Evolutionary conservation across 2,113 vertebrate species (phyloP), one percentile per base, ranked within the genome.

Genomic region (Microtus pennsylvanicus): DNA sequence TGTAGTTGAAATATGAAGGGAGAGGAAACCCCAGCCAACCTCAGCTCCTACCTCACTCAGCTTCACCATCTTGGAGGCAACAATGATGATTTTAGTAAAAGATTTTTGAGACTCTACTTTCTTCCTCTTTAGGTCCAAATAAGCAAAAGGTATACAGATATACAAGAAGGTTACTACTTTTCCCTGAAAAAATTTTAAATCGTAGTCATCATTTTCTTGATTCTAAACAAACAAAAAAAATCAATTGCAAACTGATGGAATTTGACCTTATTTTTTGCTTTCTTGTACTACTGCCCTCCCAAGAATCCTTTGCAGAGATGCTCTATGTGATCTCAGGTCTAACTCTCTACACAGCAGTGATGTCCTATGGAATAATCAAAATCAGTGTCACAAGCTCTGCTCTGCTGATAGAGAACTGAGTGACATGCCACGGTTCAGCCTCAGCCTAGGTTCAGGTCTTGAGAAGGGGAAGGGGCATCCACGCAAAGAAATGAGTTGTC

Each of bases 101-200:
- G 42, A 70, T 19, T 80, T 65, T 8, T 72, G 65, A 55, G 45
- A 90, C 52, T 55, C 52, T 33, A 38, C 3, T 70, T 95, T 81
- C 83, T 90, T 45, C 33, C 45, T 76, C 28, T 86, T 35, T 92
- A 19, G 80, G 28, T 95, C 58, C 65, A 85, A 89, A 89, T 65
- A 14, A 93, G 67, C 50, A 96, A 77, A 85, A 72, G 21, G 9
- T 72, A 76, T 90, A 86, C 26, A 75, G 33, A 95, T 28, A 12
- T n/a, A 69, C 50, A 75, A 24, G n/a, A 9, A 69, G n/a, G 24
- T 80, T 97, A 81, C 5, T 58, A 81, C 67, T 92, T 89, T 91
- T 47, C 47, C 38, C 2, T 35, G 77, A 47, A n/a, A 50, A 3
- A 58, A 30, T 55, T 95, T 52, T 72, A 85, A 91, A 77, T 12